phyloP scores from a whole-genome alignment of 2,113 vertebrate genomes.

The Syrmaticus mikado region DNA sequence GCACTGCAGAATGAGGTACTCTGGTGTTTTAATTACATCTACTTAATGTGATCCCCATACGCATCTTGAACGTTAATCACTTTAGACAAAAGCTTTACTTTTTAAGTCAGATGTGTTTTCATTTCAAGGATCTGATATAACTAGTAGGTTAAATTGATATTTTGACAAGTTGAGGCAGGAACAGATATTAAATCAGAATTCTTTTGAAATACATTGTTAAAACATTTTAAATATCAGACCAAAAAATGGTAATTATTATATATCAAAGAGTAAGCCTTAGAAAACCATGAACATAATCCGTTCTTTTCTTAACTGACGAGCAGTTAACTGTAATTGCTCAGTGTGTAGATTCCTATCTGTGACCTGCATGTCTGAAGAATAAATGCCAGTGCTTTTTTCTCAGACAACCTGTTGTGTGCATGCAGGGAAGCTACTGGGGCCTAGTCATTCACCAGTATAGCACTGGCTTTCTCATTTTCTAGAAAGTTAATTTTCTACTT shows the following conservation, averaged over 20 bases:
- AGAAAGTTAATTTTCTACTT: neutral
- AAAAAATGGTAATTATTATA: neutral
- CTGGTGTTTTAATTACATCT: neutral
- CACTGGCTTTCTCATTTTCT: neutral
- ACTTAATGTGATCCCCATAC: neutral
- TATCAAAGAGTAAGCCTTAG: neutral
- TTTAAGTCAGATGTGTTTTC: neutral
- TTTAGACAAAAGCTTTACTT: neutral
- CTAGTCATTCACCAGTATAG: neutral
- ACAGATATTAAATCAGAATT: neutral
- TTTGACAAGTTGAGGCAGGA: slow-evolving; percentile 20
- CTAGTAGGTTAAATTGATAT: neutral
- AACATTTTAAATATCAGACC: neutral
- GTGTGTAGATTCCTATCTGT: neutral
- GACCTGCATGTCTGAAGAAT: neutral
- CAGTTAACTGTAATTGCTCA: neutral
- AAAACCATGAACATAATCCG: neutral
- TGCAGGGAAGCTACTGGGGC: neutral
- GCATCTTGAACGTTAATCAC: neutral
- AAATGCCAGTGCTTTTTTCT: neutral
- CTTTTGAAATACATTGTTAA: neutral
- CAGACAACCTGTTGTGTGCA: neutral
- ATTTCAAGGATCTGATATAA: neutral
- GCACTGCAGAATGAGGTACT: neutral
- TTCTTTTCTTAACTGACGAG: neutral